Evolutionary conservation across 1,140 invertebrate genomes (phyloP), one percentile per base, ranked within the genome.

Genomic region (Andricus grossulariae): DNA sequence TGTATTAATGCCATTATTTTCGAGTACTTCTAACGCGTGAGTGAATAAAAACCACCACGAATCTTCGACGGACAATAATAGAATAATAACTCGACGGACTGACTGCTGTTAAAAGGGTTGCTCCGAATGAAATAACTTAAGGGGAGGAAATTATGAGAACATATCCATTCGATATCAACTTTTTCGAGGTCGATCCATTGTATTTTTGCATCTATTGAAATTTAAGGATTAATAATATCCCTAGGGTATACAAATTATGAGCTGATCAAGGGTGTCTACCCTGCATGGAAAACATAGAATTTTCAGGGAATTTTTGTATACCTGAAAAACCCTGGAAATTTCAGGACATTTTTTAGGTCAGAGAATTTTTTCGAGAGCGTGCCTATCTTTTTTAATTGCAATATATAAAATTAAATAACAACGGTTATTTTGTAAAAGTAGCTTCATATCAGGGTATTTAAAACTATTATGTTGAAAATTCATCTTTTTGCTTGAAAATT

Each of bases 101-200:
- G 32, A 66, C 8, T 45, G 60, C 25, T 66, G 55, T 57, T 5
- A 49, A 60, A 72, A 55, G 75, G 73, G 78, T 82, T 86, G 84
- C 80, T 82, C 78, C 83, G 73, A 71, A 77, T 57, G 49, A 50
- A 55, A 57, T 66, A 45, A 25, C 15, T n/a, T 11, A n/a, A 66
- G 60, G n/a, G 32, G 45, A 39, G 49, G 45, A 66, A 39, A 45
- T 66, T 66, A 66, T 66, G 60, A 45, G 32, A 39, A 66, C 60
- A 66, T 66, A 66, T 66, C 60, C 32, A 66, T 39, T 66, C 32
- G 4, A 39, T 66, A 66, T 39, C 25, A 66, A 39, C 5, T 39
- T 16, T 32, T 39, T n/a, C 39, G 57, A 25, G 32, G 4, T 60
- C 57, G 32, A 60, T 60, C 10, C 57, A 21, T 60, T 60, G 57